Conservation (phyloP, 1,140 invertebrate genomes). For the Drosophila biarmipes region DNA sequence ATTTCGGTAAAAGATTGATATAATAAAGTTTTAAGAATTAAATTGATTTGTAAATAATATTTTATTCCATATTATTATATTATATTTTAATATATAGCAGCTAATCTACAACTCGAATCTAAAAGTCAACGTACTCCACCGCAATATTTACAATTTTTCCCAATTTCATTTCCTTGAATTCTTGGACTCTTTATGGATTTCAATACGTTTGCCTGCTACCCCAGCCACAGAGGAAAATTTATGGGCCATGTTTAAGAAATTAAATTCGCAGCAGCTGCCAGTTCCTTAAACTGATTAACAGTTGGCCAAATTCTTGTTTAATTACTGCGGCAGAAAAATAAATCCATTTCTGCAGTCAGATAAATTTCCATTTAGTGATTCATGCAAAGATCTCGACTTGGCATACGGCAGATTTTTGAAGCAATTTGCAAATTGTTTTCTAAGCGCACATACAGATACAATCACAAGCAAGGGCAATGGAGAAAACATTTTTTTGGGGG, state of each 20-base stretch:
- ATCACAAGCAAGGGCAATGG: slow-evolving; percentile 4
- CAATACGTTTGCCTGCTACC: slow-evolving; percentile 39
- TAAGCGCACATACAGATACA: slow-evolving; percentile 54
- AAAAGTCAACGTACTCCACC: neutral
- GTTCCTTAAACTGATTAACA: slow-evolving; percentile 64
- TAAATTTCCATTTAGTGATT: slow-evolving; percentile 37
- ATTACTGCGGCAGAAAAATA: slow-evolving; percentile 73
- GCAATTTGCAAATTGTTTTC: slow-evolving; percentile 82
- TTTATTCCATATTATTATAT: too few relatives aligned
- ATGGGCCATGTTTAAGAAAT: slow-evolving; percentile 69
- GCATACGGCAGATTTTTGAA: slow-evolving; percentile 51
- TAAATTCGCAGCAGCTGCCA: slow-evolving; percentile 40
- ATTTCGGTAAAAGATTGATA: too few relatives aligned
- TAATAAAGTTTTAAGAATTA: too few relatives aligned
- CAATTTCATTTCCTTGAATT: slow-evolving; percentile 33
- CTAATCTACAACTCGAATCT: neutral
- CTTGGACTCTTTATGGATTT: slow-evolving; percentile 56
- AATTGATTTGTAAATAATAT: too few relatives aligned
- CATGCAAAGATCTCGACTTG: slow-evolving; percentile 34
- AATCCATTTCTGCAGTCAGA: slow-evolving; percentile 25
- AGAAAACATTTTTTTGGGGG: slow-evolving; percentile 1
- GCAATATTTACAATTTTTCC: neutral
- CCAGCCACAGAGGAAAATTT: slow-evolving; percentile 44
- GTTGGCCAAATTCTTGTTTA: slow-evolving; percentile 57
- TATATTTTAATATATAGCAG: too few relatives aligned